These are phyloP conservation scores for Grapholita molesta DNA, from an alignment of 1,140 invertebrate species.

Conservation along the genomic window DNA sequence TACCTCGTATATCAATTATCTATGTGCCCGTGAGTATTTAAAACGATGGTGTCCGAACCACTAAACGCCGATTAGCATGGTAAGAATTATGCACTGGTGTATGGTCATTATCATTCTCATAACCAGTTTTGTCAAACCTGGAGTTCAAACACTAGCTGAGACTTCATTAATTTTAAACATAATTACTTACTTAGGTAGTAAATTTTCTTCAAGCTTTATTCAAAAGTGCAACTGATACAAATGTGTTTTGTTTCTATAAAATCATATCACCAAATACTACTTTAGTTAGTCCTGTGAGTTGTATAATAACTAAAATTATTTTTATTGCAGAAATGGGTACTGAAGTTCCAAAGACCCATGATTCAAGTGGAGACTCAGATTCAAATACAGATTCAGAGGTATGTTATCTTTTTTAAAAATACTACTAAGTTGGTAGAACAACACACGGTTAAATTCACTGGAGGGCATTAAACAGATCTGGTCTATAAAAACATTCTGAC, in stretches of 20 bases:
- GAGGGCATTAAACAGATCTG: too few relatives aligned
- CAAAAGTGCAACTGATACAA: too few relatives aligned
- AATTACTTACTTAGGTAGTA: too few relatives aligned
- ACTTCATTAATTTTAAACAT: too few relatives aligned
- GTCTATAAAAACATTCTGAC: too few relatives aligned
- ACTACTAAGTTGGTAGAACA: too few relatives aligned
- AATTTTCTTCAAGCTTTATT: neutral
- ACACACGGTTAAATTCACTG: too few relatives aligned
- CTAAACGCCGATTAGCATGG: neutral
- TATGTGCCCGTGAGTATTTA: neutral
- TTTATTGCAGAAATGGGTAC: slow-evolving; percentile 68
- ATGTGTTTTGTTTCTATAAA: too few relatives aligned
- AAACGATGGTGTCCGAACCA: neutral
- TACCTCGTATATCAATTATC: slow-evolving; percentile 28
- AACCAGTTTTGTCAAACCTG: neutral
- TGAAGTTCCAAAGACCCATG: slow-evolving; percentile 70
- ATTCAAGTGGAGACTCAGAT: slow-evolving; percentile 68
- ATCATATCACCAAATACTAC: too few relatives aligned
- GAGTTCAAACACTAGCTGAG: too few relatives aligned
- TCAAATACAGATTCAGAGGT: slow-evolving; percentile 70
- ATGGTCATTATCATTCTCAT: neutral
- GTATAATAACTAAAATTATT: neutral
- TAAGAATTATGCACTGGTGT: neutral
- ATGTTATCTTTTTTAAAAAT: too few relatives aligned
- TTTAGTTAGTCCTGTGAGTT: too few relatives aligned